Base-by-base conservation (phyloP, 2,797 vertebrate species). In the Muscicapa comitata region DNA sequence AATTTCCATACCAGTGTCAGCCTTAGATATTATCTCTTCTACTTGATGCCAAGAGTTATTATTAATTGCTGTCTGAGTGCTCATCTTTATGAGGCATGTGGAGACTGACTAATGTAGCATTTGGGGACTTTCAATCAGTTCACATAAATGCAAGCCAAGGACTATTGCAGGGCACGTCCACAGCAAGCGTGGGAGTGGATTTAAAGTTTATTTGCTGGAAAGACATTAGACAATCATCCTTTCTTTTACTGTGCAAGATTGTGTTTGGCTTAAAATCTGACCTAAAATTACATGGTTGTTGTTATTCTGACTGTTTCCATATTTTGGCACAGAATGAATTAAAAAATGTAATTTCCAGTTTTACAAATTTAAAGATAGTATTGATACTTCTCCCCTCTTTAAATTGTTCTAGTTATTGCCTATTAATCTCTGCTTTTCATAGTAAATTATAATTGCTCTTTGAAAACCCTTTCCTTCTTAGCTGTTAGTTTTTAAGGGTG, bases 401-500 rank as follows among this genome's bases (percentile, higher is more conserved):
- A 72, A 66, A 54, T 61, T 42, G 26, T 75, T 86, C 47, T 47
- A 42, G 31, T 75, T 83, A 53, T 37, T 88, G 40, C 19, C 40
- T 90, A 42, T 19, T 90, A 96, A 84, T 91, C 73, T 94, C 35
- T 54, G 40, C 55, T 91, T 91, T 88, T 88, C 57, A 72, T 28
- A 70, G 13, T 45, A 67, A 73, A 72, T 59, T 45, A 21, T 57
- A 93, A 86, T 88, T 90, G 9, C 51, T 76, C 37, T 90, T 81
- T 90, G 59, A 59, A 94, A 94, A 94, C 47, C 16, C 20, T 91
- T 91, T 71, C 47, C 35, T 68, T 94, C 55, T 93, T 81, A 84
- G 53, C 51, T 66, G 25, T 21, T 84, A 13, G 23, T 88, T 93
- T 92, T 93, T 78, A 83, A 72, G 28, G 15, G 15, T 72, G 67